These are phyloP conservation scores for Furnarius figulus DNA, from an alignment of 2,113 vertebrate genomes.

Conservation along the genomic window DNA sequence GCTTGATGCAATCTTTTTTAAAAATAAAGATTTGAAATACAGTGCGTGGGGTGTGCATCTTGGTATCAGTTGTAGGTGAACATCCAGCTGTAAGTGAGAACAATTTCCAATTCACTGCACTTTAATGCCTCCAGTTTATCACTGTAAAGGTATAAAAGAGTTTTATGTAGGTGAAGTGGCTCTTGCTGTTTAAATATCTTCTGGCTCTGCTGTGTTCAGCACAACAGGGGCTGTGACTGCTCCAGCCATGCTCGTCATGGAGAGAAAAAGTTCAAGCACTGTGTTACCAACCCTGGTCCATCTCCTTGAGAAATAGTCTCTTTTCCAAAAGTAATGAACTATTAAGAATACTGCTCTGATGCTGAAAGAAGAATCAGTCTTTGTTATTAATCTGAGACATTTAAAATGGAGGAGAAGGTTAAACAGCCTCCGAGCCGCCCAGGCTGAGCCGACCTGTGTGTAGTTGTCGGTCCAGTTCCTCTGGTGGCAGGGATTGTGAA, in stretches of 20 bases:
- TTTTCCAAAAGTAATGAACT: not conserved
- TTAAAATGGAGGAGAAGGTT: constrained; percentile 3
- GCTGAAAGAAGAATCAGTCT: not conserved
- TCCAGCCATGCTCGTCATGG: not conserved
- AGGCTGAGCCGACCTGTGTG: not conserved
- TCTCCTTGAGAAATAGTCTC: not conserved
- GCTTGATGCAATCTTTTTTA: not conserved
- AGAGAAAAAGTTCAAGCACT: not conserved
- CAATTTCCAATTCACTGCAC: constrained; percentile 54
- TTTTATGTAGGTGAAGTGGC: constrained; percentile 57
- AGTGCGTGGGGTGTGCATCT: not conserved
- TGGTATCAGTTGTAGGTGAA: constrained; percentile 4
- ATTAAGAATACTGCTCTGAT: not conserved
- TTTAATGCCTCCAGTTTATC: constrained; percentile 61
- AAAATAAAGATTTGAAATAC: not conserved
- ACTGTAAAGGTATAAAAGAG: constrained; percentile 49
- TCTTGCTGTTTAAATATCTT: constrained; percentile 38
- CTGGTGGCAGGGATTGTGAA: constrained; percentile 13
- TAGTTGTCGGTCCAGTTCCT: not conserved
- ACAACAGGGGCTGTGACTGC: not conserved
- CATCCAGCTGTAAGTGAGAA: constrained; percentile 48
- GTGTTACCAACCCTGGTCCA: not conserved
- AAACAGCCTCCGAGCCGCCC: not conserved
- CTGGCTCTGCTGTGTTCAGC: not conserved
- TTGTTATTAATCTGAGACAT: not conserved